These are phyloP conservation scores for Xylocampa areola DNA, from an alignment of 2,888 invertebrate genomes.

Conservation along the genomic window DNA sequence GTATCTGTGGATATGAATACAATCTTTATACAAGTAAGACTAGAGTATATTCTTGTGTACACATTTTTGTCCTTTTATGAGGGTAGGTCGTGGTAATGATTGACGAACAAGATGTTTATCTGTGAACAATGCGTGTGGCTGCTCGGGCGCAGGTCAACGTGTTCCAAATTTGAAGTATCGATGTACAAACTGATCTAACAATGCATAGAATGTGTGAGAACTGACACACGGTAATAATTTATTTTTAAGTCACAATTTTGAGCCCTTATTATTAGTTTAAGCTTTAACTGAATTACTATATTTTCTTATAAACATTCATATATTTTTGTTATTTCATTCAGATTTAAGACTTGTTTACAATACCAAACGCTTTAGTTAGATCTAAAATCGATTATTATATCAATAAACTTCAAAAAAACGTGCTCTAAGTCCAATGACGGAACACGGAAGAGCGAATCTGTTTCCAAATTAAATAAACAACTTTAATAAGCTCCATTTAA, in stretches of 20 bases:
- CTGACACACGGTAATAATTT: conserved; percentile 44
- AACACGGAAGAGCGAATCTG: conserved; percentile 47
- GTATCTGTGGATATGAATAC: conserved; percentile 10
- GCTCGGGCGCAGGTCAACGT: conserved; percentile 62
- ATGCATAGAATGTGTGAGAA: conserved; percentile 63
- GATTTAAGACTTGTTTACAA: not conserved
- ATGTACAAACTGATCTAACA: conserved; percentile 68
- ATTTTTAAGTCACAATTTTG: conserved; percentile 4
- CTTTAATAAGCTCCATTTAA: conserved; percentile 21
- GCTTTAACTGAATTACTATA: not conserved
- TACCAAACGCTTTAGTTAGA: conserved; percentile 3
- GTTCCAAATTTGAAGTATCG: conserved; percentile 71
- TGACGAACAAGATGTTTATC: conserved; percentile 84
- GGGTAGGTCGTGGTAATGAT: conserved; percentile 75
- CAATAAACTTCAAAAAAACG: conserved; percentile 37
- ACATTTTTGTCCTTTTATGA: conserved; percentile 48
- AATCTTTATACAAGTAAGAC: conserved; percentile 4
- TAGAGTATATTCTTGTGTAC: conserved; percentile 25
- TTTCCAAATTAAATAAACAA: conserved; percentile 41
- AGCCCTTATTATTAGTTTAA: not conserved
- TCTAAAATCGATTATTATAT: conserved; percentile 11
- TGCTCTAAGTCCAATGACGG: conserved; percentile 33
- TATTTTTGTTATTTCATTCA: no score
- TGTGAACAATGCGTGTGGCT: conserved; percentile 84
- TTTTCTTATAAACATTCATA: not conserved